Conservation (phyloP, 2,888 invertebrate genomes). For the Hetaerina titia region DNA sequence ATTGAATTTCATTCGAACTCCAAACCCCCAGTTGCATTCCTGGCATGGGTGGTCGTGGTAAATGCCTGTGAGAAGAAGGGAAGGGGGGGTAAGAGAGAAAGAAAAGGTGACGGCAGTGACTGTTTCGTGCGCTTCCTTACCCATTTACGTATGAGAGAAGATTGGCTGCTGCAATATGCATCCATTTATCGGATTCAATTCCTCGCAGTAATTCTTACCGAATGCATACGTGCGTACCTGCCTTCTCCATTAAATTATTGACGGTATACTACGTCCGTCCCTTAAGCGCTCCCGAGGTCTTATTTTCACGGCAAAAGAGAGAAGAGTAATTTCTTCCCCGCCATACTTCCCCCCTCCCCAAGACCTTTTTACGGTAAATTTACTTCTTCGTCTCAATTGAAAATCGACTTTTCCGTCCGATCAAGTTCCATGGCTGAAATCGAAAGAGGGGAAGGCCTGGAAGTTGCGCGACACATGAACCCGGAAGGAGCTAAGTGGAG, state of each 20-base stretch:
- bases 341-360: no score
- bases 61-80: not conserved
- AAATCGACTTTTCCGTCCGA: no score
- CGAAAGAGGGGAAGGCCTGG: no score
- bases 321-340: no score
- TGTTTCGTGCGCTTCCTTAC: not conserved
- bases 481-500: no score
- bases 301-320: no score
- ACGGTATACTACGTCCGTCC: no score
- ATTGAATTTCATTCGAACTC: not conserved
- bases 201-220: not conserved
- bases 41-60: not conserved
- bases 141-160: not conserved
- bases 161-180: not conserved
- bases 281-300: no score
- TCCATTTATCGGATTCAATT: not conserved
- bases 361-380: no score
- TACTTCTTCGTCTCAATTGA: no score
- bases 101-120: not conserved
- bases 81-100: not conserved
- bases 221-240: not conserved
- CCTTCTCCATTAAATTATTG: not conserved
- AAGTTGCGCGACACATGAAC: no score
- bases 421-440: no score
- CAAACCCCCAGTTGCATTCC: not conserved